Base-by-base conservation (phyloP, 2,113 vertebrate species). In the Egretta garzetta region DNA sequence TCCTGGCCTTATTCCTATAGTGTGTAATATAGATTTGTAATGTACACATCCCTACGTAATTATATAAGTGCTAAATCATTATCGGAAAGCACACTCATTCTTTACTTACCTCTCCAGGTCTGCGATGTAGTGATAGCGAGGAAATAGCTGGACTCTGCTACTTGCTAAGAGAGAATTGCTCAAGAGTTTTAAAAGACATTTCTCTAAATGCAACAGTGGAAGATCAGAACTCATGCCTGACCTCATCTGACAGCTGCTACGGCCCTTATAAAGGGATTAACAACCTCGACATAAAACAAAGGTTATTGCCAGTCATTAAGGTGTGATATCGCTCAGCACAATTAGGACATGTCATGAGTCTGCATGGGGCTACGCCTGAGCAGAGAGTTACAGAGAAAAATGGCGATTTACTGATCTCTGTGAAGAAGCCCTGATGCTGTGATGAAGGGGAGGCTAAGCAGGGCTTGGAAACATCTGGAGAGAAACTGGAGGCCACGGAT, bases 231-330 rank as follows among this genome's bases (percentile, higher is more conserved):
- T 91, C 74, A 95, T 92, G 68, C 53, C 58, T 95, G 95, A 96
- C 86, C 94, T 93, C 71, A 85, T 91, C 66, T 86, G 88, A 91
- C 92, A 86, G 93, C 60, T 96, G 59, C 95, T 94, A 16, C 0
- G 3, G 64, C 90, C 88, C 91, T 93, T 97, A 91, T 95, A 94
- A 97, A 96, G 64, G 96, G 81, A 97, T 95, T 97, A 95, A 88
- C 84, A 88, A 81, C 76, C 84, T 93, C 91, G 81, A 94, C 84
- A 86, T 83, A 96, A 86, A 92, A 30, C 82, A 91, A 76, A 94
- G 55, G 70, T 93, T 94, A 97, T 63, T 94, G 79, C 86, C 72
- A 56, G 90, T 95, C 88, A 83, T 95, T 95, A 94, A 86, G 79
- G 75, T 93, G 79, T 77, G 86, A 62, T 75, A 86, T 62, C 1